Conservation (phyloP, 2,797 vertebrate genomes). For the Eulemur albifrons region DNA sequence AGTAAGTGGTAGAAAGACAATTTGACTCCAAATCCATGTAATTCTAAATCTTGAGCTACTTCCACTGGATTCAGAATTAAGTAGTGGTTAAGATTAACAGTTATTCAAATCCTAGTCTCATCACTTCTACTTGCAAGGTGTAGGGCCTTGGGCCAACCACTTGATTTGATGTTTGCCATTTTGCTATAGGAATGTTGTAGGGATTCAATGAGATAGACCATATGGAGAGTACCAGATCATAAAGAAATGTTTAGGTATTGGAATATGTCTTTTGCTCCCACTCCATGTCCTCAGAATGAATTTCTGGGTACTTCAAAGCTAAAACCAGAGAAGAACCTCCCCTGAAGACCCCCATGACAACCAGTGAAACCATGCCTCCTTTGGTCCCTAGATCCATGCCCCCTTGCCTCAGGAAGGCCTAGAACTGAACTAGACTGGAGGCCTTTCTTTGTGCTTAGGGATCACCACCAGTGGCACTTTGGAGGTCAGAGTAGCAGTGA, state of each 20-base stretch:
- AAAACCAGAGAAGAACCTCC: background rate
- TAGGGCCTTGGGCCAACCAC: rapidly evolving
- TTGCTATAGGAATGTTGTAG: background rate
- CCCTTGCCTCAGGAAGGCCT: background rate
- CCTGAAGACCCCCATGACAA: rapidly evolving
- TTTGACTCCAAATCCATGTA: background rate
- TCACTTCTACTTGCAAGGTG: background rate
- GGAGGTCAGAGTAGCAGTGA: background rate
- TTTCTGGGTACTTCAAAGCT: background rate
- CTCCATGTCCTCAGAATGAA: background rate
- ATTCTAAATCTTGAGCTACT: background rate
- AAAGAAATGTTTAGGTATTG: background rate
- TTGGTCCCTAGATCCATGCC: rapidly evolving
- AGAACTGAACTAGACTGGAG: background rate
- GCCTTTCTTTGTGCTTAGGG: background rate
- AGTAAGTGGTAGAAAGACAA: background rate
- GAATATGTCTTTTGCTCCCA: background rate
- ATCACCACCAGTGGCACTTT: background rate
- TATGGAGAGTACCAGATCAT: background rate
- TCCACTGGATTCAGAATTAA: background rate
- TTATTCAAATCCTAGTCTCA: background rate
- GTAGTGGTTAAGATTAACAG: background rate
- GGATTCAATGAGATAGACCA: background rate
- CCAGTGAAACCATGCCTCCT: background rate
- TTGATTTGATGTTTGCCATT: background rate